Conservation (phyloP, 1,140 invertebrate genomes). For the Papilio polytes region DNA sequence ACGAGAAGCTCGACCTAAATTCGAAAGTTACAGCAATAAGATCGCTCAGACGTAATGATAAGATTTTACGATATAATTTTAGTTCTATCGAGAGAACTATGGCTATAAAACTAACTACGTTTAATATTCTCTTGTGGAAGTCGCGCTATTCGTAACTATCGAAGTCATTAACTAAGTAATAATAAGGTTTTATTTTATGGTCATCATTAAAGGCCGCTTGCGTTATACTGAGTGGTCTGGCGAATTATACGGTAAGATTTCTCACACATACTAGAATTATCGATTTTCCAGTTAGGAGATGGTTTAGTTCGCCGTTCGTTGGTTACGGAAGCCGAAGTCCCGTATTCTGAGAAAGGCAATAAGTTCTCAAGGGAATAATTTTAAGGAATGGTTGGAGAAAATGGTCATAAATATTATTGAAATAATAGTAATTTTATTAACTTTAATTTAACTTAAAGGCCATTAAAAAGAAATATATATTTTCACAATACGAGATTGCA, state of each 20-base stretch:
- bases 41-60: constrained; percentile 2
- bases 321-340: no score
- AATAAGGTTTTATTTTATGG: neutral
- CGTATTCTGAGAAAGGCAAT: no score
- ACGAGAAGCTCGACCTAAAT: neutral
- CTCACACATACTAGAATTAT: neutral
- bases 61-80: constrained; percentile 17
- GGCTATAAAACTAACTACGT: constrained; percentile 12
- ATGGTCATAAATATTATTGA: no score
- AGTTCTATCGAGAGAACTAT: constrained; percentile 9
- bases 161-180: neutral
- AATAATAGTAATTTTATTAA: no score
- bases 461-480: no score
- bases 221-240: neutral
- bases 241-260: neutral
- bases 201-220: neutral
- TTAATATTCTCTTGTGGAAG: constrained; percentile 12
- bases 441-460: no score
- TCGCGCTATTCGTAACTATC: constrained; percentile 6
- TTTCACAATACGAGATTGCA: no score
- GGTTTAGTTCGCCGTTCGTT: no score
- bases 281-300: neutral
- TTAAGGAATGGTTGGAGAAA: no score
- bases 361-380: no score
- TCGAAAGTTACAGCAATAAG: neutral